phyloP scores from a whole-genome alignment of 2,888 invertebrate species.

The Rhagium mordax region DNA sequence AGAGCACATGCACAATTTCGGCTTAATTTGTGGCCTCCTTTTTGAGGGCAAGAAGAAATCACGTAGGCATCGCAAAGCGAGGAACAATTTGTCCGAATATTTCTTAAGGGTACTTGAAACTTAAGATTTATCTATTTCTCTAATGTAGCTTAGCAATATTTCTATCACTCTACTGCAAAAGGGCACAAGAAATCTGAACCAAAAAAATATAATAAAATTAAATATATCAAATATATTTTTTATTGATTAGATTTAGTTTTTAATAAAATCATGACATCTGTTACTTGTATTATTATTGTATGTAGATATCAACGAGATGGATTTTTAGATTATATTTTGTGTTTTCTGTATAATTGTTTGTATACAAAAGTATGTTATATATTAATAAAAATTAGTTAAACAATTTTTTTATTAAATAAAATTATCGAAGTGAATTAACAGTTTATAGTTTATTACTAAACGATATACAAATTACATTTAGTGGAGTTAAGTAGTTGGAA shows the following conservation, averaged over 20 bases:
- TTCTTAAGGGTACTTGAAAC: constrained; percentile 14
- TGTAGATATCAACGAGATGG: constrained; percentile 36
- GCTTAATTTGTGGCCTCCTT: not conserved
- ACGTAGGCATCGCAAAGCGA: not conserved
- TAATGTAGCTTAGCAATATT: constrained; percentile 41
- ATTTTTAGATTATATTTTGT: constrained; percentile 42
- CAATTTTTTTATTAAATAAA: not conserved
- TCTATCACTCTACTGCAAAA: constrained; percentile 36
- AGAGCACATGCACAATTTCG: not conserved
- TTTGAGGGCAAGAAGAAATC: not conserved
- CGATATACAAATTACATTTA: too few relatives aligned
- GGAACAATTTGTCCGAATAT: not conserved
- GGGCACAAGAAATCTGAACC: constrained; percentile 41
- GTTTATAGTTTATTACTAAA: too few relatives aligned
- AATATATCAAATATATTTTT: constrained; percentile 31
- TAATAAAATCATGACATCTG: constrained; percentile 31
- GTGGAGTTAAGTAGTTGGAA: too few relatives aligned
- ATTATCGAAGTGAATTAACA: too few relatives aligned
- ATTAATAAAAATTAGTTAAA: constrained; percentile 40
- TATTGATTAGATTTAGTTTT: constrained; percentile 27
- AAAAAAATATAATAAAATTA: constrained; percentile 36
- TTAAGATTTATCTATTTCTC: constrained; percentile 22
- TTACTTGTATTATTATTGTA: constrained; percentile 37
- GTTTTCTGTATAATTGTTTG: constrained; percentile 44
- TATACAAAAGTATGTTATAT: constrained; percentile 30